Evolutionary conservation across 2,888 invertebrate genomes (phyloP), one percentile per base, ranked within the genome.

Genomic region (Therioaphis trifolii): DNA sequence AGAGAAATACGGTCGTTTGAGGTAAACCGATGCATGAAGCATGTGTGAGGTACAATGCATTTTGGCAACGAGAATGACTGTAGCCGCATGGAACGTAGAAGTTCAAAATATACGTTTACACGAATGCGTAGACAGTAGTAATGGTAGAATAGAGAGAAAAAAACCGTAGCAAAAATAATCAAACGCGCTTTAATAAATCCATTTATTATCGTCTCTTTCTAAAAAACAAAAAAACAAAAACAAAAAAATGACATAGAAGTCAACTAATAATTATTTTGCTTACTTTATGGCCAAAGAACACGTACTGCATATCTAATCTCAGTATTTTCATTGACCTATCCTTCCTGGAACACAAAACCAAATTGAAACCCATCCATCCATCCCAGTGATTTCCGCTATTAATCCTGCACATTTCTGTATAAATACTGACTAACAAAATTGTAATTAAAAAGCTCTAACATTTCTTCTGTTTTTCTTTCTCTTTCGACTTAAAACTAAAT

Each of bases 241-340:
- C n/a, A n/a, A n/a, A n/a, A 27, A 46, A n/a, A 5, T 40, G 66
- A n/a, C 66, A 46, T 75, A 63, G 46, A 61, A 63, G 46, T 63
- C n/a, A n/a, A 76, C 76, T 29, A 63, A 61, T 46, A 63, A 76
- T 76, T 46, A 78, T 18, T 72, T 74, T 82, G 74, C 82, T 82
- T 82, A 82, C 35, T 82, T 63, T 82, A 82, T 82, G 61, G 74
- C 66, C 72, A 66, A 74, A 74, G 84, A 84, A 77, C 78, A 43
- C 74, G 84, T 85, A 85, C 87, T 87, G 86, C 87, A 87, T 86
- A 85, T 85, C 87, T 87, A 87, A 88, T 88, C 84, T 85, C 86
- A 88, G 93, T 92, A 93, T 93, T 92, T 93, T 93, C 92, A 93
- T 94, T 92, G 93, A 93, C 92, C 92, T 93, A 89, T 93, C 93